Evolutionary conservation across 2,113 vertebrate genomes (phyloP).

Genomic region (Peucedramus taeniatus): DNA sequence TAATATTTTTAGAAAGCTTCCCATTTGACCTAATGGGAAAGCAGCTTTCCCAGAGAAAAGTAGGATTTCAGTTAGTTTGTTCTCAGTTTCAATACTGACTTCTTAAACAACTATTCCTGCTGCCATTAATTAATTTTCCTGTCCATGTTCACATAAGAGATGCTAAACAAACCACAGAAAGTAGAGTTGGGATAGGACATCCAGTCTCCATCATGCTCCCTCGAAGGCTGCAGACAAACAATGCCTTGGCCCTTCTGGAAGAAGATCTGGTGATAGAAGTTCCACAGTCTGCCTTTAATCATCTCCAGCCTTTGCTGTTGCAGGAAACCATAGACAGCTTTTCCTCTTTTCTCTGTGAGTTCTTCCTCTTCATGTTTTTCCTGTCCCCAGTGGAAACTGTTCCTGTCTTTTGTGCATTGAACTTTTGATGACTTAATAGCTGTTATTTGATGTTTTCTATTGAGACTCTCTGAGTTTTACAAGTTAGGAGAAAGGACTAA

Average conservation of each 20-base stretch:
- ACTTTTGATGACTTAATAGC: not conserved
- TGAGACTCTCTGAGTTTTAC: not conserved
- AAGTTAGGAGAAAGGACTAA: not conserved
- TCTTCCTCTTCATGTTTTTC: not conserved
- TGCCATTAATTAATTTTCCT: not conserved
- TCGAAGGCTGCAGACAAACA: fast-evolving
- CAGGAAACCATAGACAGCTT: not conserved
- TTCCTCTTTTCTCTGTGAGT: not conserved
- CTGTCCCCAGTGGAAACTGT: not conserved
- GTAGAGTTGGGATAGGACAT: not conserved
- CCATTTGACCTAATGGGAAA: not conserved
- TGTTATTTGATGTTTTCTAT: not conserved
- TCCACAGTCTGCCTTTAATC: not conserved
- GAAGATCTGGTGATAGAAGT: not conserved
- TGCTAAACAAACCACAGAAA: not conserved
- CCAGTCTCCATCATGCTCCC: not conserved
- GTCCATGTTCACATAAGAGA: not conserved
- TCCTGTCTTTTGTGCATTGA: fast-evolving
- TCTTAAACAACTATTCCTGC: not conserved
- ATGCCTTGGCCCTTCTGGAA: not conserved
- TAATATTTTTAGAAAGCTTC: not conserved
- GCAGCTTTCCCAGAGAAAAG: not conserved
- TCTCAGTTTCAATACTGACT: not conserved
- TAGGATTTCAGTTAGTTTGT: not conserved
- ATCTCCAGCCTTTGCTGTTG: not conserved